These are phyloP conservation scores for Tridacna crocea DNA, from an alignment of 2,888 invertebrate species.

Conservation along the genomic window DNA sequence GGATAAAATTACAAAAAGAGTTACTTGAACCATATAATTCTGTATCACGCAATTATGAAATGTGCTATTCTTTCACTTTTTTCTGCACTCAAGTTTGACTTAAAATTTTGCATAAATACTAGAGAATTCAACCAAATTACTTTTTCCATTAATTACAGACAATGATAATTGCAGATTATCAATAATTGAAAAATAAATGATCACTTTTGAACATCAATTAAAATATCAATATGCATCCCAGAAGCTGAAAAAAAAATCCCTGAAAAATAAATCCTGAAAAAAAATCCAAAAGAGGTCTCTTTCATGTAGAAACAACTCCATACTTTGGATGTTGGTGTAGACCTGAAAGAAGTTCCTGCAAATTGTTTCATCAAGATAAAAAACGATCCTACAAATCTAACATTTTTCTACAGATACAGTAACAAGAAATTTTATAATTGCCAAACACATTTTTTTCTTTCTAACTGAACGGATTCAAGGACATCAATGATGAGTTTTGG, in stretches of 20 bases:
- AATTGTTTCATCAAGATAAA: background rate
- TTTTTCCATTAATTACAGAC: too few species aligned
- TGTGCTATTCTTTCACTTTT: conserved; percentile 59
- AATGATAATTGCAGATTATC: background rate
- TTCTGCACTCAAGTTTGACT: background rate
- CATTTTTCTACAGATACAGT: too few species aligned
- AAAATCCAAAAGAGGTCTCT: background rate
- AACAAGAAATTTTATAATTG: too few species aligned
- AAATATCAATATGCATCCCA: background rate
- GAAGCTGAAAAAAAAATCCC: conserved; percentile 33
- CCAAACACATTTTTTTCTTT: too few species aligned
- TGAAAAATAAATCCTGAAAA: conserved; percentile 44
- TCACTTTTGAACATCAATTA: background rate
- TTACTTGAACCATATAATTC: background rate
- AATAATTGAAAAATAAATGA: background rate
- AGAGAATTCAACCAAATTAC: too few species aligned
- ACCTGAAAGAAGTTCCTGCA: conserved; percentile 68
- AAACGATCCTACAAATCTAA: too few species aligned
- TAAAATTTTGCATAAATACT: background rate
- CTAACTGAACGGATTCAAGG: too few species aligned
- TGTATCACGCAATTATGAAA: conserved; percentile 24
- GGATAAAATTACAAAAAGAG: background rate
- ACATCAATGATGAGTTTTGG: too few species aligned
- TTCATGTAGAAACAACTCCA: too few species aligned
- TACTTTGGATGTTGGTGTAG: conserved; percentile 12